Percentiles rank a stretch among this genome's conserved stretches.
Conservation (phyloP, 1,140 invertebrate species). For the Spodoptera litura region DNA sequence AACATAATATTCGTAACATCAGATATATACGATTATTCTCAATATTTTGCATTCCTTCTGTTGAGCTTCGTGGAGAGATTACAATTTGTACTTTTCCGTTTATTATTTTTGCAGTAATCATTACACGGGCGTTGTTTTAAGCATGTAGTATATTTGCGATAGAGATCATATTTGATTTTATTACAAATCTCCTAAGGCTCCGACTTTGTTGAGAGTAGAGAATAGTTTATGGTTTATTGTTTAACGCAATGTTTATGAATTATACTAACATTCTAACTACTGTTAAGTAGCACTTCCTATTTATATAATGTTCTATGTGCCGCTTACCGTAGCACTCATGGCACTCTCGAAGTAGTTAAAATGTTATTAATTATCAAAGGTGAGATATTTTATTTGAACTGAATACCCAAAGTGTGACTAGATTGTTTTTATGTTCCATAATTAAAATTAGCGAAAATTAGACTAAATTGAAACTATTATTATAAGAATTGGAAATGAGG, state of each 20-base stretch:
- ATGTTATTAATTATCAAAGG: constrained; percentile 33
- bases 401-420: constrained; percentile 25
- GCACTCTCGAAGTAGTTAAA: constrained; percentile 23
- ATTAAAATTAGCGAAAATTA: constrained; percentile 35
- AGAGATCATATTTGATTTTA: constrained; percentile 32
- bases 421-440: not conserved
- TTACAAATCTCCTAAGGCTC: constrained; percentile 48
- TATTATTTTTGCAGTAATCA: constrained; percentile 39
- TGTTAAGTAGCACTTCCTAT: constrained; percentile 23
- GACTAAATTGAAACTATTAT: constrained; percentile 24
- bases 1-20: constrained; percentile 15
- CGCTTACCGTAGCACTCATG: not conserved
- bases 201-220: constrained; percentile 62
- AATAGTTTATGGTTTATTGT: constrained; percentile 38
- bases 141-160: constrained; percentile 38
- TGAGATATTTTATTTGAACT: constrained; percentile 33
- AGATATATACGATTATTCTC: constrained; percentile 51
- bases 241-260: constrained; percentile 15
- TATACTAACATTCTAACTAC: constrained; percentile 39
- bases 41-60: constrained; percentile 56
- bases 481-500: constrained; percentile 4
- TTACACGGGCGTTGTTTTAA: constrained; percentile 30
- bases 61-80: constrained; percentile 55
- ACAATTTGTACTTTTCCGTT: constrained; percentile 38
- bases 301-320: constrained; percentile 35